Evolutionary conservation across 2,797 vertebrate genomes (phyloP), one percentile per base, ranked within the genome.

Genomic region (Enoplosus armatus): DNA sequence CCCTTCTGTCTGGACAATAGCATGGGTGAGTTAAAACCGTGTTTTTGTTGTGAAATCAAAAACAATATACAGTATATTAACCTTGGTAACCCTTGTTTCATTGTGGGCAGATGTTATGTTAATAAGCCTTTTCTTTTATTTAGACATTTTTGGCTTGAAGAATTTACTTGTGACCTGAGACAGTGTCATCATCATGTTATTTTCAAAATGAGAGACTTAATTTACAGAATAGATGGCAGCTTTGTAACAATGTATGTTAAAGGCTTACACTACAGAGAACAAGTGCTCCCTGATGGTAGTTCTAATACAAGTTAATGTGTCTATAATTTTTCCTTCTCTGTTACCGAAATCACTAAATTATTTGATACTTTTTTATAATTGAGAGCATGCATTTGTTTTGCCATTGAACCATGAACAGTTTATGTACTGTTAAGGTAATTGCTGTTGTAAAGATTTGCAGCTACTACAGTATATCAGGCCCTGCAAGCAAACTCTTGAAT

Each of bases 1-100:
- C 93, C 93, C 27, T 94, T 94, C 88, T 93, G 88, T 87, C 67
- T 88, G 69, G 91, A 95, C 31, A 12, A 92, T 35, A 85, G 87
- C 80, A 86, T 85, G 76, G 92, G 92, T 94, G 81, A 95, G 94
- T 94, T 56, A n/a, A 55, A 66, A 12, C 59, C 8, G 12, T 8
- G 22, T 60, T 80, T 68, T 64, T 33, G 62, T 58, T 70, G 63
- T 60, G 47, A 71, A 77, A 79, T 45, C n/a, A 35, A 37, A 43
- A 43, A 22, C 37, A 41, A 47, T 22, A 27, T 24, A 14, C 24
- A 6, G 2, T 48, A n/a, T 50, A n/a, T 61, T 18, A 45, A 18
- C 8, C 41, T 39, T 24, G 20, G 10, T 8, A 35, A 22, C 3
- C 11, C 48, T 63, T 47, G 5, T 61, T 73, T 66, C 59, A 29